Conservation (phyloP, 2,888 invertebrate genomes). For the Tethea ocularis region DNA sequence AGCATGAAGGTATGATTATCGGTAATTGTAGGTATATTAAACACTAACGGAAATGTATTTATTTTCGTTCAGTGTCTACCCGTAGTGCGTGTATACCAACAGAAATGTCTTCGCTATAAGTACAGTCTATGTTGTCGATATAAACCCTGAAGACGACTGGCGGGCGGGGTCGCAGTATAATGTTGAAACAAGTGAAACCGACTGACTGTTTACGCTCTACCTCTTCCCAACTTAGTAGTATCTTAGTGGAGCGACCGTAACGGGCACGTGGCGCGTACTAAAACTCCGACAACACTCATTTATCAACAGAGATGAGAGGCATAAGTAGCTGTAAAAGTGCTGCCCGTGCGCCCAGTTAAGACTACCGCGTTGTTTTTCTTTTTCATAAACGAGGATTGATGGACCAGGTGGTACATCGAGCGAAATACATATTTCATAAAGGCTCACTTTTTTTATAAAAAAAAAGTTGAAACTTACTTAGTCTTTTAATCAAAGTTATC, state of each 20-base stretch:
- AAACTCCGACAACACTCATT: constrained; percentile 72
- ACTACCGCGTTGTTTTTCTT: constrained; percentile 37
- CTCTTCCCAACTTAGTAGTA: constrained; percentile 44
- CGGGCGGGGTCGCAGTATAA: constrained; percentile 25
- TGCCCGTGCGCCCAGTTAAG: constrained; percentile 35
- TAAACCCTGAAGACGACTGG: background rate
- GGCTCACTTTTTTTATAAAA: constrained; percentile 26
- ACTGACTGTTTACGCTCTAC: constrained; percentile 49
- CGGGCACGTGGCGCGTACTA: constrained; percentile 63
- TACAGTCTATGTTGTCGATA: background rate
- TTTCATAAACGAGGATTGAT: constrained; percentile 56
- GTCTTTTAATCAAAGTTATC: background rate
- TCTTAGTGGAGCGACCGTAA: constrained; percentile 52
- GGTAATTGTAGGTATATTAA: too few species aligned
- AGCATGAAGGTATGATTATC: too few species aligned
- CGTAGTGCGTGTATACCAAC: too few species aligned
- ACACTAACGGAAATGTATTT: too few species aligned
- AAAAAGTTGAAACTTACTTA: constrained; percentile 11
- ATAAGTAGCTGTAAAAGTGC: constrained; percentile 63
- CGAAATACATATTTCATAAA: constrained; percentile 25
- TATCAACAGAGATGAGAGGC: constrained; percentile 69
- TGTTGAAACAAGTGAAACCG: constrained; percentile 49
- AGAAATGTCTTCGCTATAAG: background rate
- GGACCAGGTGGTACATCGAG: constrained; percentile 39
- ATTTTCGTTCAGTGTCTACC: too few species aligned